These are phyloP conservation scores for Lithophane leautieri DNA, from an alignment of 2,888 invertebrate genomes.

Conservation along the genomic window DNA sequence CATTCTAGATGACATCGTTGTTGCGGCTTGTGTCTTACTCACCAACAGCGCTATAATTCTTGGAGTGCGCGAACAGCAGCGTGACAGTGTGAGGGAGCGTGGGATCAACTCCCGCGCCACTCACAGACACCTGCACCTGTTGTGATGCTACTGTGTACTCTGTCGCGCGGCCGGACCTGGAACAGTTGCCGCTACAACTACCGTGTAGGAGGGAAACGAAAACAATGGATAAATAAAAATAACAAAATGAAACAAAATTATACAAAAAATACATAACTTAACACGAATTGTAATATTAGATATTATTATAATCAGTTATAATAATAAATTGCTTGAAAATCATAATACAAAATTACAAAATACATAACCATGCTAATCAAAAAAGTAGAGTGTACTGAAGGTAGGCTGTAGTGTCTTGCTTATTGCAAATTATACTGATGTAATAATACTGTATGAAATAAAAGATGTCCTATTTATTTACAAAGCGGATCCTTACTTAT, in stretches of 20 bases:
- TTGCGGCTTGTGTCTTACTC: conserved; percentile 56
- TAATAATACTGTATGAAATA: neutral
- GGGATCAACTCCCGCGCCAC: conserved; percentile 78
- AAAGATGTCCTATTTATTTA: neutral
- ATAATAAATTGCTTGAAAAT: neutral
- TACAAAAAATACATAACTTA: neutral
- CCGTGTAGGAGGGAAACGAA: conserved; percentile 57
- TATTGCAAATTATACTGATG: neutral
- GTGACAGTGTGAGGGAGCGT: conserved; percentile 82
- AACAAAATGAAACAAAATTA: neutral
- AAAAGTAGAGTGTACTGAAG: neutral
- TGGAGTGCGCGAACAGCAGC: conserved; percentile 81
- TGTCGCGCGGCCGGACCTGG: conserved; percentile 92
- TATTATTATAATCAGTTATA: neutral
- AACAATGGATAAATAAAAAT: conserved; percentile 36
- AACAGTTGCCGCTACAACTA: conserved; percentile 78
- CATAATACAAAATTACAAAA: neutral
- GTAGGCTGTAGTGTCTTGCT: neutral
- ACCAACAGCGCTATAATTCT: conserved; percentile 85
- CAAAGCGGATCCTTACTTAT: conserved; percentile 87
- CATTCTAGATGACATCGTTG: neutral
- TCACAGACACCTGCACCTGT: conserved; percentile 81
- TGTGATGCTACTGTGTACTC: conserved; percentile 92
- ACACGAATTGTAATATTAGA: neutral
- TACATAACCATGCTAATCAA: neutral